These are phyloP conservation scores for Tuta absoluta DNA, from an alignment of 2,888 invertebrate genomes.

Conservation along the genomic window DNA sequence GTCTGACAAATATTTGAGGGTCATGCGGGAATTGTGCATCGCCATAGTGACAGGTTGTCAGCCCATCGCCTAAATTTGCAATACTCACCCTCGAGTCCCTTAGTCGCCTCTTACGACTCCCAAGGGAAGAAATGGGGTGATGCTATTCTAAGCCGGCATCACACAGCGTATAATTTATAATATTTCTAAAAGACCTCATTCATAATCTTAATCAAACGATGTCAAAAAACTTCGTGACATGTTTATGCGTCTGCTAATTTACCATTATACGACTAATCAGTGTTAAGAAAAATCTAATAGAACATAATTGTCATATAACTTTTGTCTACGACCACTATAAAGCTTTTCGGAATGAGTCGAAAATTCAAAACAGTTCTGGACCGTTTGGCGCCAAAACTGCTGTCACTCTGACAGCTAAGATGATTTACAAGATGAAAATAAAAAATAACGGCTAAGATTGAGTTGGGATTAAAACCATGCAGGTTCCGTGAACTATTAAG, in stretches of 20 bases:
- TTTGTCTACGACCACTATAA: neutral
- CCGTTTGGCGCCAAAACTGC: slow-evolving; percentile 66
- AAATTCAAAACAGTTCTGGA: slow-evolving; percentile 35
- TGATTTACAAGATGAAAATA: slow-evolving; percentile 61
- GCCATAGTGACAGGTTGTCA: too few relatives aligned
- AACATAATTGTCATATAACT: slow-evolving; percentile 7
- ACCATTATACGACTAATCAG: slow-evolving; percentile 2
- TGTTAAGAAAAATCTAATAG: neutral
- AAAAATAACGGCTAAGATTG: slow-evolving; percentile 8
- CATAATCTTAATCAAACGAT: neutral
- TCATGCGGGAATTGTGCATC: too few relatives aligned
- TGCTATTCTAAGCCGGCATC: too few relatives aligned
- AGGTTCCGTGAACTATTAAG: neutral
- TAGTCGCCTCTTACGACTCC: too few relatives aligned
- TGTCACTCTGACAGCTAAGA: slow-evolving; percentile 60
- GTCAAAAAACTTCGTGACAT: slow-evolving; percentile 2
- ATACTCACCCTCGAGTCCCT: too few relatives aligned
- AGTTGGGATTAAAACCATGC: neutral
- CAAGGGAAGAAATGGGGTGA: too few relatives aligned
- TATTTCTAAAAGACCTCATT: neutral
- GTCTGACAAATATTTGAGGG: too few relatives aligned
- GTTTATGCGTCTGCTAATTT: neutral
- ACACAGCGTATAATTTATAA: neutral
- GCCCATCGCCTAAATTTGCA: too few relatives aligned
- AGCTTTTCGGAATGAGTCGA: neutral